phyloP scores from a whole-genome alignment of 2,888 invertebrate species.

The Orgyia antiqua region DNA sequence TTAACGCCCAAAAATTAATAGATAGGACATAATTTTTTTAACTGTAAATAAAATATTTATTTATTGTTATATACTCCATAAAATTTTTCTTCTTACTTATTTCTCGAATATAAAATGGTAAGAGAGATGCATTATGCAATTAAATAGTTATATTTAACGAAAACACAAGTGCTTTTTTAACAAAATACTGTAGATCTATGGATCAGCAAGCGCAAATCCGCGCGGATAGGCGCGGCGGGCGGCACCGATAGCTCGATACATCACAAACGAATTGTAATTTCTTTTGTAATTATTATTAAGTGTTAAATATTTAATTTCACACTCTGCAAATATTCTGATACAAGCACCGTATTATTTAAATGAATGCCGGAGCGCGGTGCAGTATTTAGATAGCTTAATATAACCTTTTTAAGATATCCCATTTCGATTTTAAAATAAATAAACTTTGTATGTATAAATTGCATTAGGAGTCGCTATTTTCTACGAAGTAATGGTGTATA shows the following conservation, averaged over 20 bases:
- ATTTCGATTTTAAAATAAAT: no score
- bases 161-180: conserved; percentile 68
- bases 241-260: conserved; percentile 18
- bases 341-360: conserved; percentile 24
- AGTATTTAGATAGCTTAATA: neutral
- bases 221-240: conserved; percentile 6
- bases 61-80: conserved; percentile 76
- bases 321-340: conserved; percentile 27
- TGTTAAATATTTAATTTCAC: conserved; percentile 43
- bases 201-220: conserved; percentile 23
- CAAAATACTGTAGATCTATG: conserved; percentile 47
- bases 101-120: conserved; percentile 72
- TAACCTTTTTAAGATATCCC: no score
- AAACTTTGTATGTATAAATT: no score
- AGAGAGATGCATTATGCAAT: conserved; percentile 64
- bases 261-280: conserved; percentile 38
- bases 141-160: conserved; percentile 52
- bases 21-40: conserved; percentile 71
- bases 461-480: no score
- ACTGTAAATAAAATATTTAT: conserved; percentile 77
- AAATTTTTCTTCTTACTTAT: conserved; percentile 69
- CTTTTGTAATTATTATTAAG: conserved; percentile 46
- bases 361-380: conserved; percentile 10
- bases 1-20: conserved; percentile 58
- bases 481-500: no score